A percentile compares a stretch with the other conserved stretches of the same genome.
phyloP scores from a whole-genome alignment of 2,888 invertebrate species.

The Microplitis deprimator region DNA sequence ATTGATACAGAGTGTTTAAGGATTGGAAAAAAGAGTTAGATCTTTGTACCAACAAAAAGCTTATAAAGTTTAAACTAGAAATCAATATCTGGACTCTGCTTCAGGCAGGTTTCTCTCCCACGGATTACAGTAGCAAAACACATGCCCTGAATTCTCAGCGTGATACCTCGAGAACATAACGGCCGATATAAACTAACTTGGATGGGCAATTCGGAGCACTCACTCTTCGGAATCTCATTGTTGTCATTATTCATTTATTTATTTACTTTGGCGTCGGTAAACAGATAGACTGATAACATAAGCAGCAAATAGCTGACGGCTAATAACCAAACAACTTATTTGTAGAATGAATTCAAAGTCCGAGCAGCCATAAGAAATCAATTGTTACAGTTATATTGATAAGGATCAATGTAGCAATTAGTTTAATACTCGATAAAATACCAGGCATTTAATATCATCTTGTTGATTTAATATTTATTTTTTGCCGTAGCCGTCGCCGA shows the following conservation, averaged over 20 bases:
- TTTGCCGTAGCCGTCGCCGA: constrained; percentile 29
- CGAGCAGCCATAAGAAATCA: background rate
- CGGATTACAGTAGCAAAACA: constrained; percentile 6
- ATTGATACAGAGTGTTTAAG: too few relatives aligned
- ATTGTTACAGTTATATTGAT: background rate
- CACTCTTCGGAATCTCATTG: constrained; percentile 32
- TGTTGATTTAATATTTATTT: constrained; percentile 12
- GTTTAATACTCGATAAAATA: background rate
- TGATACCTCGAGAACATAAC: constrained; percentile 14
- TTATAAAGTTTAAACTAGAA: background rate
- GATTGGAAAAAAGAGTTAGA: too few relatives aligned
- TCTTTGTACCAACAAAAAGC: constrained; percentile 1
- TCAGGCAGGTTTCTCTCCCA: too few relatives aligned
- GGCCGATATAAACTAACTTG: constrained; percentile 18
- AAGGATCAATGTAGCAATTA: constrained; percentile 10
- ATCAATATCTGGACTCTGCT: too few relatives aligned
- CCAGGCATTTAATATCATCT: background rate
- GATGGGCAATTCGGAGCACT: constrained; percentile 33
- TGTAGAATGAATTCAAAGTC: background rate
- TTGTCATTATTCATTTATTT: constrained; percentile 29
- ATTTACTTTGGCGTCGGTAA: constrained; percentile 3
- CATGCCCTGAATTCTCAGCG: constrained; percentile 22
- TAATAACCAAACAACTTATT: constrained; percentile 8
- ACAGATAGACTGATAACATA: background rate
- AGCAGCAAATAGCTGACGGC: too few relatives aligned